Conservation (phyloP, 2,888 invertebrate species). For the Lagria hirta region DNA sequence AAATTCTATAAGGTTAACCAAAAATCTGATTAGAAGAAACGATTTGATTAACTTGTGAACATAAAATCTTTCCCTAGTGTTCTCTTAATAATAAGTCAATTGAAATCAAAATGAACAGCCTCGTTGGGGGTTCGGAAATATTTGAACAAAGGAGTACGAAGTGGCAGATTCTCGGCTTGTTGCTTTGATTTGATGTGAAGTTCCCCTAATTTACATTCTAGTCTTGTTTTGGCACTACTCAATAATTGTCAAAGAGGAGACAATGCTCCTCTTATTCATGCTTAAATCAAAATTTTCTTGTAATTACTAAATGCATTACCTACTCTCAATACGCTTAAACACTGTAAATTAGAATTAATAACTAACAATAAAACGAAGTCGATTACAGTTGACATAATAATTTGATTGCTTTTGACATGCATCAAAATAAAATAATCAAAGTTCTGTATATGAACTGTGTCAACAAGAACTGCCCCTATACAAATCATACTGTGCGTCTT, state of each 20-base stretch:
- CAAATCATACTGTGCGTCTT: slow-evolving; percentile 12
- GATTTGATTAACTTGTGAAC: no score
- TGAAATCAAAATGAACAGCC: slow-evolving; percentile 43
- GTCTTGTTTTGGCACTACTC: slow-evolving; percentile 45
- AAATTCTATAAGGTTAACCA: no score
- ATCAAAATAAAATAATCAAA: slow-evolving; percentile 29
- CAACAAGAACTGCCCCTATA: slow-evolving; percentile 20
- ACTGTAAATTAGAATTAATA: neutral
- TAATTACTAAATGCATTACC: slow-evolving; percentile 1
- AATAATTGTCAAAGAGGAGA: slow-evolving; percentile 42
- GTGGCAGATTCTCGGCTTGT: slow-evolving; percentile 44
- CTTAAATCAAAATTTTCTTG: slow-evolving; percentile 9
- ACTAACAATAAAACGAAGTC: no score
- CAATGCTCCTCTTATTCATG: slow-evolving; percentile 4
- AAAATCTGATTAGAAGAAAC: no score
- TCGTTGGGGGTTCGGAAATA: slow-evolving; percentile 21
- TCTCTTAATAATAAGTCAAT: slow-evolving; percentile 42
- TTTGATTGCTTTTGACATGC: slow-evolving; percentile 22
- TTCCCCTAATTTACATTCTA: slow-evolving; percentile 47
- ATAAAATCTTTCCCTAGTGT: no score
- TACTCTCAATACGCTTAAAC: neutral
- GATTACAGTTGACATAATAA: slow-evolving; percentile 1
- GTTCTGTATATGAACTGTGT: slow-evolving; percentile 12
- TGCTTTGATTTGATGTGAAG: slow-evolving; percentile 46
- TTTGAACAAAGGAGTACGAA: slow-evolving; percentile 32